Conservation (phyloP, 1,140 invertebrate genomes). For the Olivierus martensii region DNA sequence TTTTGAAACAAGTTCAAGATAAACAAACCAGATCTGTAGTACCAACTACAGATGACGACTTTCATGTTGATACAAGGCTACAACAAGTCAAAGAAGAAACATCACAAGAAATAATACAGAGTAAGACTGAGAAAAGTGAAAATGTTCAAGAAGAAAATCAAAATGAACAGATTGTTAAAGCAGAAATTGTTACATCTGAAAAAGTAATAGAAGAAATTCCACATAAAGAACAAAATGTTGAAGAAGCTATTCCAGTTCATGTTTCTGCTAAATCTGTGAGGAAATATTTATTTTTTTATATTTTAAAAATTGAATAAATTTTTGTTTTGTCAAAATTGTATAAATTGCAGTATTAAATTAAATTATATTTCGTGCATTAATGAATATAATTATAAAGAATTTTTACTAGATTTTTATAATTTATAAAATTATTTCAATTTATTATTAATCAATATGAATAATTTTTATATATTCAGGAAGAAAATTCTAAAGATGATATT, state of each 20-base stretch:
- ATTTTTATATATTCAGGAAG: too few species aligned
- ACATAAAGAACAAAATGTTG: constrained; percentile 3
- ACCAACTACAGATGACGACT: neutral
- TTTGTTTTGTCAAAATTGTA: too few species aligned
- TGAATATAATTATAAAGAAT: too few species aligned
- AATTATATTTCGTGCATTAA: too few species aligned
- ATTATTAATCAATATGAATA: too few species aligned
- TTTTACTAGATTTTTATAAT: too few species aligned
- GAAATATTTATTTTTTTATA: too few species aligned
- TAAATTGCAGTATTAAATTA: too few species aligned
- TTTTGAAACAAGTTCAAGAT: constrained; percentile 13
- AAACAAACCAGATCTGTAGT: neutral
- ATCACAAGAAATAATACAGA: neutral
- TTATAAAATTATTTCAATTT: too few species aligned
- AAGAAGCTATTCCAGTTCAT: constrained; percentile 6
- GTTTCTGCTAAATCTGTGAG: neutral
- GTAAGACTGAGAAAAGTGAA: neutral
- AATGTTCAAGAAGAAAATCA: neutral
- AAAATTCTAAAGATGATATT: neutral
- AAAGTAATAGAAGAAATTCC: constrained; percentile 8
- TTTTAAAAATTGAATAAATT: too few species aligned
- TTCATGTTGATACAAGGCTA: constrained; percentile 2
- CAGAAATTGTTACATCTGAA: constrained; percentile 2
- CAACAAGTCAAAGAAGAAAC: neutral
- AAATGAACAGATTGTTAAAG: neutral